Percentiles rank a stretch among this genome's conserved stretches.
phyloP scores from a whole-genome alignment of 2,888 invertebrate genomes.

The Polymixis lichenea region DNA sequence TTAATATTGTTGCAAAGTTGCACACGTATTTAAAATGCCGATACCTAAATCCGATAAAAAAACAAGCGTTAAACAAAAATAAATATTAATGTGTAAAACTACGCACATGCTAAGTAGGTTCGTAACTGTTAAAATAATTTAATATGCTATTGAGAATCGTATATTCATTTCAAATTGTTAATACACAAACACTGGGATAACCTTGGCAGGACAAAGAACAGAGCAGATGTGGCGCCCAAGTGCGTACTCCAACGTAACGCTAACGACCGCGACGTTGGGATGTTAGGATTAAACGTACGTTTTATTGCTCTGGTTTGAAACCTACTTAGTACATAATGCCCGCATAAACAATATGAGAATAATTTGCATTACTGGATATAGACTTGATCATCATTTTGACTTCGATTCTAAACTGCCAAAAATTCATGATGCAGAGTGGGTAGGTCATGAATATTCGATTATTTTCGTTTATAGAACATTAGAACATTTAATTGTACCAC shows the following conservation, averaged over 20 bases:
- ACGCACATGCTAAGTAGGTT: constrained; percentile 25
- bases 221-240: constrained; percentile 77
- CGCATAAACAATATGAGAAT: constrained; percentile 18
- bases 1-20: neutral
- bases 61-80: constrained; percentile 12
- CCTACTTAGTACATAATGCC: neutral
- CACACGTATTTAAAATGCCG: neutral
- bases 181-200: constrained; percentile 63
- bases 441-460: constrained; percentile 25
- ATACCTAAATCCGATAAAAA: constrained; percentile 7
- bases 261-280: constrained; percentile 52
- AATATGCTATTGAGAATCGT: constrained; percentile 30
- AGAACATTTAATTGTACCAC: neutral
- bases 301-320: constrained; percentile 15
- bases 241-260: constrained; percentile 66
- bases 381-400: constrained; percentile 6
- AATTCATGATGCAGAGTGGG: constrained; percentile 8
- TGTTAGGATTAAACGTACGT: constrained; percentile 59
- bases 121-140: constrained; percentile 27
- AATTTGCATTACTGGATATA: constrained; percentile 10
- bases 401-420: constrained; percentile 7
- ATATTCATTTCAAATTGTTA: constrained; percentile 30
- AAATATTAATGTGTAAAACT: constrained; percentile 30
- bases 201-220: constrained; percentile 78
- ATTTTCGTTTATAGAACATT: neutral